These are phyloP conservation scores for Orchesellides sinensis DNA, from an alignment of 2,888 invertebrate genomes.

Conservation along the genomic window DNA sequence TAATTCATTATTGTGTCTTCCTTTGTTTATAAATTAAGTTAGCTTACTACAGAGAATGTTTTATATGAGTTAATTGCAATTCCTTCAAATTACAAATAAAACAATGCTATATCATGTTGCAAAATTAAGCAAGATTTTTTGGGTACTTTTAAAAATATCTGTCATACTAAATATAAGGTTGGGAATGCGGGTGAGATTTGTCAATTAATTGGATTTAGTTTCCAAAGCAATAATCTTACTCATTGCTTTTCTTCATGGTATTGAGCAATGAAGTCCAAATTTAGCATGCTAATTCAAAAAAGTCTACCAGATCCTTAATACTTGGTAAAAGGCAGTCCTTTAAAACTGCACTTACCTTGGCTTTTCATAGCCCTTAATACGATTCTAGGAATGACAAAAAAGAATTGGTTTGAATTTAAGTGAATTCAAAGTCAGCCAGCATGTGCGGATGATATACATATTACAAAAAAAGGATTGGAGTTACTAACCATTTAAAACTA, in stretches of 20 bases:
- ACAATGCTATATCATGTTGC: too few species aligned
- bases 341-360: neutral
- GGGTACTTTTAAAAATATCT: too few species aligned
- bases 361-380: neutral
- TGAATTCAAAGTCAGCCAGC: conserved; percentile 19
- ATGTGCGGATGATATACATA: neutral
- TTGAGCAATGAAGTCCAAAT: neutral
- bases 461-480: neutral
- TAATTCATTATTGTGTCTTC: neutral
- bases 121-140: too few species aligned
- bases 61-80: too few species aligned
- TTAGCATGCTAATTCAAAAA: neutral
- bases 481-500: conserved; percentile 2
- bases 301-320: neutral
- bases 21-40: too few species aligned
- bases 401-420: conserved; percentile 25
- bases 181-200: too few species aligned
- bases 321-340: too few species aligned
- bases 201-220: too few species aligned
- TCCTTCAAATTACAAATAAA: too few species aligned
- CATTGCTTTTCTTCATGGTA: neutral
- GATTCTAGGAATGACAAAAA: neutral
- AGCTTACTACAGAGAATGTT: too few species aligned
- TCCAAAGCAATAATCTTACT: neutral
- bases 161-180: too few species aligned